Base-by-base conservation (phyloP, 2,797 vertebrate genomes). In the Acropternis orthonyx region DNA sequence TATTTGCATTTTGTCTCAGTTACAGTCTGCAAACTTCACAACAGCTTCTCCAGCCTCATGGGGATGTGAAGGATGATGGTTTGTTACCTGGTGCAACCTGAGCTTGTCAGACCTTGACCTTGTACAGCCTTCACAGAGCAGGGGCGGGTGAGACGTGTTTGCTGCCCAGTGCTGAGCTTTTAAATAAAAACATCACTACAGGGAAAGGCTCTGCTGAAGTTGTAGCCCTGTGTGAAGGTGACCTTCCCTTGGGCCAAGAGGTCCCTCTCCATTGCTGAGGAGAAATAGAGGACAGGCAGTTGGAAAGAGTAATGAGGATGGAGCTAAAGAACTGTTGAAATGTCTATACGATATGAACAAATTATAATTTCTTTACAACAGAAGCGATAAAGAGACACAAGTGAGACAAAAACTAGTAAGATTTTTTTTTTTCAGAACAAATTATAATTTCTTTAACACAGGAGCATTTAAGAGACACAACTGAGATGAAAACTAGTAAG, bases 1-100 rank as follows among this genome's bases (percentile, higher is more conserved):
- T 22, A 12, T 66, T 75, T 24, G 1, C 1, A 0, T 20, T 19
- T n/a, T 2, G 0, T 24, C 41, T 68, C 28, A 34, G 58, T 4
- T 81, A 32, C 49, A 26, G 19, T 41, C 56, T 55, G 21, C 55
- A 81, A 81, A 55, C 59, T 69, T 24, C 43, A 41, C 14, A 20
- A 7, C 23, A 37, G 10, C 61, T 80, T 46, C 69, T 88, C 6
- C 44, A 65, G 69, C 49, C 46, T 49, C 4, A 1, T 4, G 43
- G 41, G 41, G 37, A 20, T 0, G 1, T 22, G 46, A 79, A 87
- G 62, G 71, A 24, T 1, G 8, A 24, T 0, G 0, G 8, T 86
- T 34, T 85, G 43, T 79, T 62, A 46, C 51, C 68, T 43, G 75
- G 37, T 6, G 43, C 49, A 48, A 17, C 52, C 22, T 23, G 61